A percentile compares a stretch with the other conserved stretches of the same genome.
Evolutionary conservation across 2,797 vertebrate genomes (phyloP).

Genomic region (Vireo griseus): DNA sequence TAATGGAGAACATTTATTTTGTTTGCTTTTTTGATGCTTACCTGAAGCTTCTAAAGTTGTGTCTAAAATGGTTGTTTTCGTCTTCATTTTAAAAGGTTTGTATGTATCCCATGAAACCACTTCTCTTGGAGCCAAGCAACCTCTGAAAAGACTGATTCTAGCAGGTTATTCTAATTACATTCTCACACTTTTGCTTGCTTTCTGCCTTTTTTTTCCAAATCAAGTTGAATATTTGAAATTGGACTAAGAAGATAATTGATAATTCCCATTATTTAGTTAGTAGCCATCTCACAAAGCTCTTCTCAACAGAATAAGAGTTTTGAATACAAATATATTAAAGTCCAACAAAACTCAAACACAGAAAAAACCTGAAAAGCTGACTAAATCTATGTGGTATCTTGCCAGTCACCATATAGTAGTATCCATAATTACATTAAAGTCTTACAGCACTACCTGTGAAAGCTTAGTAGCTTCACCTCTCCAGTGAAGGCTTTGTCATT

Average conservation of each 20-base stretch:
- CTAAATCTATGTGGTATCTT: neutral
- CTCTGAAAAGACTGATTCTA: neutral
- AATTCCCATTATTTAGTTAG: neutral
- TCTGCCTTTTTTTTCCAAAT: neutral
- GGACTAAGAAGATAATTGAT: neutral
- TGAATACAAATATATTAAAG: neutral
- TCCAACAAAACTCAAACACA: neutral
- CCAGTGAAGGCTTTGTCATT: neutral
- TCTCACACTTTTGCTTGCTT: neutral
- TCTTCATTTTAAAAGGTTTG: neutral
- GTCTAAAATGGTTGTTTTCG: neutral
- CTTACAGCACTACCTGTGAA: neutral
- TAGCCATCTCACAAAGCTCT: neutral
- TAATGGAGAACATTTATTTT: neutral
- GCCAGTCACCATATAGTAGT: neutral
- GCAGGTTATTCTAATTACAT: neutral
- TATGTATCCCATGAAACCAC: neutral
- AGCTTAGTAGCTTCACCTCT: neutral
- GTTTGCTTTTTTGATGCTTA: neutral
- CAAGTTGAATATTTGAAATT: neutral
- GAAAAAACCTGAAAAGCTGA: neutral
- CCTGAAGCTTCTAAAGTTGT: neutral
- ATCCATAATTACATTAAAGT: neutral
- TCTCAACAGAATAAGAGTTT: neutral
- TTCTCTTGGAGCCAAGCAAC: neutral